Conservation (phyloP, 2,888 invertebrate species). For the Nephrocerus scutellatus region DNA sequence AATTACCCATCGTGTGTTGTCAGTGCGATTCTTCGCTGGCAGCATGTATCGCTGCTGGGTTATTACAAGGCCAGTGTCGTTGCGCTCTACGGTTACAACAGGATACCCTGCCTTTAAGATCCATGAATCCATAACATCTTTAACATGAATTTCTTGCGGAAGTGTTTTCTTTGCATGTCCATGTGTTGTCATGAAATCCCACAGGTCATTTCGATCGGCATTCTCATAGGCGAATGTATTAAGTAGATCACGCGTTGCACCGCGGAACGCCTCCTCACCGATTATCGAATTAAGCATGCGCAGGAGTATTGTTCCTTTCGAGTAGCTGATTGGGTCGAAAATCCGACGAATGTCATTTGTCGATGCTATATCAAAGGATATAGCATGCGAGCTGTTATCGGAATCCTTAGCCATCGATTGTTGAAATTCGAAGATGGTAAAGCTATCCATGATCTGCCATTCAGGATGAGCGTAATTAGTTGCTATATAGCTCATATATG, state of each 20-base stretch:
- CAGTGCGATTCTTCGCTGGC: constrained; percentile 35
- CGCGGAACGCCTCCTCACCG: constrained; percentile 55
- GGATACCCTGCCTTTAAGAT: constrained; percentile 63
- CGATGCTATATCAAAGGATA: constrained; percentile 57
- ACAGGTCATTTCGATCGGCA: constrained; percentile 60
- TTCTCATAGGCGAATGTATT: constrained; percentile 52
- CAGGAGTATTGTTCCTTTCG: constrained; percentile 64
- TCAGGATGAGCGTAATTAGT: constrained; percentile 50
- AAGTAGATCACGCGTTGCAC: constrained; percentile 52
- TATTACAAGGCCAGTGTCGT: constrained; percentile 37
- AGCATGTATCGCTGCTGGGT: constrained; percentile 42
- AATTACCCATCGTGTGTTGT: constrained; percentile 41
- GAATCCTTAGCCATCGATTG: constrained; percentile 56
- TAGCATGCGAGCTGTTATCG: constrained; percentile 57
- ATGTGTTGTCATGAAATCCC: constrained; percentile 56
- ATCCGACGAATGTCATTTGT: constrained; percentile 58
- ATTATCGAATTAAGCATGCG: constrained; percentile 66
- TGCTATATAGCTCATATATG: constrained; percentile 49
- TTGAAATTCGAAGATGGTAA: constrained; percentile 51
- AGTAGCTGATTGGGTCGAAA: constrained; percentile 67
- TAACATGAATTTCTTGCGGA: constrained; percentile 48
- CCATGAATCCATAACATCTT: constrained; percentile 62
- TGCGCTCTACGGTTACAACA: constrained; percentile 52
- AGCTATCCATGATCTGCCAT: constrained; percentile 55
- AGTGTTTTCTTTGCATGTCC: constrained; percentile 47